Conservation (phyloP, 2,888 invertebrate genomes). For the Creontiades dilutus region DNA sequence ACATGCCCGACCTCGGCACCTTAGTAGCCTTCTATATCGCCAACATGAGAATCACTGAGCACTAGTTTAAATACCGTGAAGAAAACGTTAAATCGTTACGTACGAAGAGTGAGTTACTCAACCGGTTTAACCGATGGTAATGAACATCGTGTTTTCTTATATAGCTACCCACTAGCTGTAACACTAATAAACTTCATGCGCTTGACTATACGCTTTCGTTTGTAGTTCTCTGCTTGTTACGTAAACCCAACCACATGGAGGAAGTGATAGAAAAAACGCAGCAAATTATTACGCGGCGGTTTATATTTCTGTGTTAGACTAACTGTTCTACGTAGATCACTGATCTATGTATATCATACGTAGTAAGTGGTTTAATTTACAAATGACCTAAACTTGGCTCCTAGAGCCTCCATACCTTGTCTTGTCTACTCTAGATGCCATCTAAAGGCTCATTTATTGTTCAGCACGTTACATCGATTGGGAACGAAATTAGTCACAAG, state of each 20-base stretch:
- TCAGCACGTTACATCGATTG: too few species aligned
- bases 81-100: not conserved
- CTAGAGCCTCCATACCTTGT: too few species aligned
- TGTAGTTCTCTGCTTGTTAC: not conserved
- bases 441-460: too few species aligned
- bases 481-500: too few species aligned
- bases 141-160: not conserved
- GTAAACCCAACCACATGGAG: not conserved
- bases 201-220: not conserved
- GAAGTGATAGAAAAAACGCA: not conserved
- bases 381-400: too few species aligned
- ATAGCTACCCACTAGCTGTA: too few species aligned
- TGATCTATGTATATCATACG: too few species aligned
- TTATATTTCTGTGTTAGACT: too few species aligned
- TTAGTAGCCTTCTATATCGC: not conserved
- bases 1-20: not conserved
- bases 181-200: not conserved
- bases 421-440: too few species aligned
- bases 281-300: too few species aligned
- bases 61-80: not conserved
- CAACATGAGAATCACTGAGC: conserved; percentile 3
- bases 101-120: not conserved
- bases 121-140: not conserved
- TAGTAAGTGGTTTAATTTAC: too few species aligned
- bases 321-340: too few species aligned